Percentiles rank a stretch among this genome's conserved stretches.
phyloP scores from a whole-genome alignment of 2,888 invertebrate species.

The Megaustenia siamemsis region DNA sequence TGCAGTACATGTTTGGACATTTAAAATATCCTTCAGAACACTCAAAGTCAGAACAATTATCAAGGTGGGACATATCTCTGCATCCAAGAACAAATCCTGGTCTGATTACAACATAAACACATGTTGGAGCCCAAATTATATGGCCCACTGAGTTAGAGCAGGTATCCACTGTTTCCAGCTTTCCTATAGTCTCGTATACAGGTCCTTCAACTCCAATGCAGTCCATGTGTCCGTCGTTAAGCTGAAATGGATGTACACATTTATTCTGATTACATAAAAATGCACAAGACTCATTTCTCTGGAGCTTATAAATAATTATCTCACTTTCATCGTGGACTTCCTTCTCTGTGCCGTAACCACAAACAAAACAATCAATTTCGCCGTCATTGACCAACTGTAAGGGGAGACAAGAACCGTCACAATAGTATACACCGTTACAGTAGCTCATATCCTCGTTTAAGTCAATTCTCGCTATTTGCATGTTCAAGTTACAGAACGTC shows the following conservation, averaged over 20 bases:
- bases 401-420: not conserved
- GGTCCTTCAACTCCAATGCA: not conserved
- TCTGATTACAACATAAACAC: not conserved
- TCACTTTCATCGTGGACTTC: not conserved
- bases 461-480: not conserved
- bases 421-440: not conserved
- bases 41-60: not conserved
- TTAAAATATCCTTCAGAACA: not conserved
- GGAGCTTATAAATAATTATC: not conserved
- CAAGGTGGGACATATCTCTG: conserved; percentile 14
- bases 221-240: not conserved
- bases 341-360: not conserved
- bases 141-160: not conserved
- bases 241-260: not conserved
- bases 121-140: not conserved
- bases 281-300: not conserved
- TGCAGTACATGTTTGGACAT: conserved; percentile 27
- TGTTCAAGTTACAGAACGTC: not conserved
- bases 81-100: not conserved
- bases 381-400: not conserved
- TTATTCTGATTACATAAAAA: conserved; percentile 24
- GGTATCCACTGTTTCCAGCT: not conserved
- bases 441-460: not conserved
- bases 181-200: not conserved
- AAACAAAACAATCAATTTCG: not conserved